Percentiles rank a stretch among this genome's conserved stretches.
Evolutionary conservation across 2,888 invertebrate genomes (phyloP).

Genomic region (Callyntrura sp.): DNA sequence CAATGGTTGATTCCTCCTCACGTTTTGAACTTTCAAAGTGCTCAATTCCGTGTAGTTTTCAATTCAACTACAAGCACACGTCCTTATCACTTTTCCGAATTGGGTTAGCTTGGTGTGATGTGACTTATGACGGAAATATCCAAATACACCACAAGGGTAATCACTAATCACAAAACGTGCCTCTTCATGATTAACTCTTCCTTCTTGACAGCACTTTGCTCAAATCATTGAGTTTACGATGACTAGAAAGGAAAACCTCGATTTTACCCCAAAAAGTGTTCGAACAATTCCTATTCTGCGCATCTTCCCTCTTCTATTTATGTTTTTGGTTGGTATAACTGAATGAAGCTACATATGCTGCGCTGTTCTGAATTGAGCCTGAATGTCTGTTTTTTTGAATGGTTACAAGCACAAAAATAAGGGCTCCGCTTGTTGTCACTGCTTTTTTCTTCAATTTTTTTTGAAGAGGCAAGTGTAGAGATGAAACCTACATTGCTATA

Average conservation of each 20-base stretch:
- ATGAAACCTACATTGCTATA: constrained; percentile 7
- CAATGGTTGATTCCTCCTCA: too few relatives aligned
- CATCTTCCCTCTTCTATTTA: neutral
- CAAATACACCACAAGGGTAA: neutral
- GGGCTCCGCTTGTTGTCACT: neutral
- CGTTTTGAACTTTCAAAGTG: too few relatives aligned
- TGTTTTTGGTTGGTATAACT: neutral
- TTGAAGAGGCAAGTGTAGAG: neutral
- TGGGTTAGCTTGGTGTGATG: constrained; percentile 1
- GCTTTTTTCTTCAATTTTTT: neutral
- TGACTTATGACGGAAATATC: neutral
- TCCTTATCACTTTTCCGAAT: constrained; percentile 26
- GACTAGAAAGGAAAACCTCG: constrained; percentile 38
- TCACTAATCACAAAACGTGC: constrained; percentile 8
- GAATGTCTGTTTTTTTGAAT: neutral
- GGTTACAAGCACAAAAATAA: neutral
- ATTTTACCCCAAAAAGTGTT: constrained; percentile 29
- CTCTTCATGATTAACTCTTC: constrained; percentile 41
- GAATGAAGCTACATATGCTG: neutral
- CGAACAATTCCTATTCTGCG: neutral
- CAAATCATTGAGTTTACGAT: neutral
- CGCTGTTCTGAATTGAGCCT: neutral
- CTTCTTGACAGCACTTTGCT: constrained; percentile 37
- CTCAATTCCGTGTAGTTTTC: too few relatives aligned
- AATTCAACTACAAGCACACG: neutral